Evolutionary conservation across 2,888 invertebrate species (phyloP).

Genomic region (Leptinotarsa peninsularis): DNA sequence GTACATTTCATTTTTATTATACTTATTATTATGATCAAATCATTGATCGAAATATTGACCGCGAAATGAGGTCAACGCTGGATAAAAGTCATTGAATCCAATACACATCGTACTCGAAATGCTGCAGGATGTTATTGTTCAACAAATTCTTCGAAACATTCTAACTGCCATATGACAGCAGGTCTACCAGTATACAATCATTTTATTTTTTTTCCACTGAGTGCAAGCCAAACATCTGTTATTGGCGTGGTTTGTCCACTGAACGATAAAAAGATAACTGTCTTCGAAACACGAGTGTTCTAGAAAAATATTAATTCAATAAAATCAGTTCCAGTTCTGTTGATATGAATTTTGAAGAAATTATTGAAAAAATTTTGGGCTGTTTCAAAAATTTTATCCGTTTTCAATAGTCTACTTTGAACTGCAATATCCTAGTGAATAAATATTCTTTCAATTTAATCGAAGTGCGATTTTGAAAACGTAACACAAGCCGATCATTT

Average conservation of each 20-base stretch:
- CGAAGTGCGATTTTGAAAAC: too few relatives aligned
- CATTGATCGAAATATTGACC: background rate
- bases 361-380: too few relatives aligned
- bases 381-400: too few relatives aligned
- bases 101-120: background rate
- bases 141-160: slow-evolving; percentile 26
- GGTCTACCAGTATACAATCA: slow-evolving; percentile 24
- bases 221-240: slow-evolving; percentile 32
- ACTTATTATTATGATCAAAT: too few relatives aligned
- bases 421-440: too few relatives aligned
- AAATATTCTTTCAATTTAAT: too few relatives aligned
- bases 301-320: background rate
- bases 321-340: too few relatives aligned
- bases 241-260: slow-evolving; percentile 1
- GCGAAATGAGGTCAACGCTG: background rate
- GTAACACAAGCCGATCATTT: too few relatives aligned
- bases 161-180: slow-evolving; percentile 32
- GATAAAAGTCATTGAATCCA: background rate
- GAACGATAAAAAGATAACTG: background rate
- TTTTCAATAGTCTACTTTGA: too few relatives aligned
- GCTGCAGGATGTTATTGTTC: slow-evolving; percentile 27
- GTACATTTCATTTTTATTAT: too few relatives aligned
- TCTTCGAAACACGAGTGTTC: background rate
- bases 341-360: too few relatives aligned
- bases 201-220: slow-evolving; percentile 21